Percentiles rank a stretch among this genome's conserved stretches.
Conservation (phyloP, 2,113 vertebrate genomes). For the Nyctibius bracteatus region DNA sequence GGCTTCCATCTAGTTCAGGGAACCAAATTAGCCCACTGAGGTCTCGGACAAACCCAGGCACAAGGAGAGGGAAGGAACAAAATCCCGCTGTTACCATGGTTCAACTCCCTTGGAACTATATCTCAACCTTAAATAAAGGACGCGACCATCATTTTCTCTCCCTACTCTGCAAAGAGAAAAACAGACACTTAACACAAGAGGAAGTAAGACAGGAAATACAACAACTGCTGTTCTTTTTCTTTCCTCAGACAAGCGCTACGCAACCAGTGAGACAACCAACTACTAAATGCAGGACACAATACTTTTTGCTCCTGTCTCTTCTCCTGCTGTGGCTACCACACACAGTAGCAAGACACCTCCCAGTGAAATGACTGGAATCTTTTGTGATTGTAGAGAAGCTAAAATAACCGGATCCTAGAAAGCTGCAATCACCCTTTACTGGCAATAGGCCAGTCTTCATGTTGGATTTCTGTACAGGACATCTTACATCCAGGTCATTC, state of each 20-base stretch:
- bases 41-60: neutral
- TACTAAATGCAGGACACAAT: neutral
- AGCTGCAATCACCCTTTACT: neutral
- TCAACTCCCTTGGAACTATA: neutral
- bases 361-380: neutral
- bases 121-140: neutral
- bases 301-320: neutral
- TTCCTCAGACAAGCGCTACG: neutral
- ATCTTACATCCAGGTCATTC: neutral
- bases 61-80: neutral
- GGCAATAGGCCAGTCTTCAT: neutral
- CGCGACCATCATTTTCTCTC: accelerated
- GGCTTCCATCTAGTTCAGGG: neutral
- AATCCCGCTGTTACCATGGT: neutral
- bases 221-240: neutral
- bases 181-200: neutral
- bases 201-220: neutral
- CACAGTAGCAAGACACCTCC: neutral
- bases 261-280: neutral
- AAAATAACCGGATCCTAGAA: neutral
- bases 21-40: neutral
- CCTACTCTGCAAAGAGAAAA: neutral
- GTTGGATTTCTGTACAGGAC: neutral
- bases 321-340: neutral
- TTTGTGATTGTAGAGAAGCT: neutral